Conservation (phyloP, 2,113 vertebrate species). For the Notiomystis cincta region DNA sequence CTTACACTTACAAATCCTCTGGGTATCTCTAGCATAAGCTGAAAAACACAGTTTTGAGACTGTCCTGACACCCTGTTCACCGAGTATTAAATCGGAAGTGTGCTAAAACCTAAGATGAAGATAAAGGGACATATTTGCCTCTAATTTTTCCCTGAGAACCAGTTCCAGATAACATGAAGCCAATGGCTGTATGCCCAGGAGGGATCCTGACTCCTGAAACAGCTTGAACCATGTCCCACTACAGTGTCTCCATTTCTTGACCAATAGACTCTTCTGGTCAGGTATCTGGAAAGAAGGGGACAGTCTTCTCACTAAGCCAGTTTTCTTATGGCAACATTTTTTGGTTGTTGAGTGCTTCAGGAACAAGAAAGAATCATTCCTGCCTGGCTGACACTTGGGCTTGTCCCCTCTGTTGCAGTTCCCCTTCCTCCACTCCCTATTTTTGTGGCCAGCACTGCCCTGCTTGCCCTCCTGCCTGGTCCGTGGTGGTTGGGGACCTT, state of each 20-base stretch:
- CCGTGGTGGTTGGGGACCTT: accelerated
- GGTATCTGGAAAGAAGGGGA: neutral
- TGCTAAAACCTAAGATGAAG: neutral
- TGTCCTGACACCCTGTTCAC: neutral
- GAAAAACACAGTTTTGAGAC: neutral
- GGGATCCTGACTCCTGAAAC: neutral
- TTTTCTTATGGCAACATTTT: neutral
- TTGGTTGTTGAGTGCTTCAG: neutral
- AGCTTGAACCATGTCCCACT: neutral
- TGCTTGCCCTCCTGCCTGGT: neutral
- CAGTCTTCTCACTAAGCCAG: neutral
- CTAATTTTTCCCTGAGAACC: neutral
- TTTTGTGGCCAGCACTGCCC: neutral
- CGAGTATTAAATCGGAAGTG: neutral
- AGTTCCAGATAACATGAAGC: neutral
- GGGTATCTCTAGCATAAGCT: neutral
- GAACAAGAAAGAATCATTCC: neutral
- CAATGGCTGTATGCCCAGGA: neutral
- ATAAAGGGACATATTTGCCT: neutral
- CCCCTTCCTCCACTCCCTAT: neutral
- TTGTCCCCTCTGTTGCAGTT: neutral
- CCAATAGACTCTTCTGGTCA: neutral
- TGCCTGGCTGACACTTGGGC: neutral
- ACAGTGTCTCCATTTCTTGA: neutral
- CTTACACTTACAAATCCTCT: neutral